Percentiles rank a stretch among this genome's conserved stretches.
Conservation (phyloP, 1,140 invertebrate genomes). For the Phenacoccus solenopsis region DNA sequence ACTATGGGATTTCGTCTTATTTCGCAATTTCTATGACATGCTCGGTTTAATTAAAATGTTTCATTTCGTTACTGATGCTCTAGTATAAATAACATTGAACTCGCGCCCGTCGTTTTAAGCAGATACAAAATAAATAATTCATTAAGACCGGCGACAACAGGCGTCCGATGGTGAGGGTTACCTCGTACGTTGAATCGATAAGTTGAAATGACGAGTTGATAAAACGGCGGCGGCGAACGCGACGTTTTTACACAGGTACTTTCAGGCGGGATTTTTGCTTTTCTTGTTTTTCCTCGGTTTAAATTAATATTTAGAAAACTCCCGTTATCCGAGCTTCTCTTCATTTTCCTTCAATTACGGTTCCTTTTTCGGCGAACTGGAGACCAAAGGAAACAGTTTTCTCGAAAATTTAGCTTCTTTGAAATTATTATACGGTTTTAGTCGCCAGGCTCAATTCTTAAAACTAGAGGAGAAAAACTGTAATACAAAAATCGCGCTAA, state of each 20-base stretch:
- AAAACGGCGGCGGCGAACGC: background rate
- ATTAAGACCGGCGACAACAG: background rate
- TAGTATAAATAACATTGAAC: background rate
- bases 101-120: background rate
- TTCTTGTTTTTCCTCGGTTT: background rate
- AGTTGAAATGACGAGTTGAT: background rate
- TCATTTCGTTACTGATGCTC: background rate
- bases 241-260: background rate
- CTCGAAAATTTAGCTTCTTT: too few relatives aligned
- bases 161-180: background rate
- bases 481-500: too few relatives aligned
- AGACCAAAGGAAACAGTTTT: too few relatives aligned
- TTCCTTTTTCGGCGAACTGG: too few relatives aligned
- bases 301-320: background rate
- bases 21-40: background rate
- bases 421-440: too few relatives aligned
- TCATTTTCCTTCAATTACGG: background rate
- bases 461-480: too few relatives aligned
- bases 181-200: background rate
- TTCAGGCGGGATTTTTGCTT: background rate
- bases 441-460: too few relatives aligned
- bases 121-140: conserved; percentile 3
- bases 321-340: background rate
- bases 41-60: conserved; percentile 3
- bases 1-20: background rate